These are phyloP conservation scores for Dusona sp. DNA, from an alignment of 2,888 invertebrate species.

Conservation along the genomic window DNA sequence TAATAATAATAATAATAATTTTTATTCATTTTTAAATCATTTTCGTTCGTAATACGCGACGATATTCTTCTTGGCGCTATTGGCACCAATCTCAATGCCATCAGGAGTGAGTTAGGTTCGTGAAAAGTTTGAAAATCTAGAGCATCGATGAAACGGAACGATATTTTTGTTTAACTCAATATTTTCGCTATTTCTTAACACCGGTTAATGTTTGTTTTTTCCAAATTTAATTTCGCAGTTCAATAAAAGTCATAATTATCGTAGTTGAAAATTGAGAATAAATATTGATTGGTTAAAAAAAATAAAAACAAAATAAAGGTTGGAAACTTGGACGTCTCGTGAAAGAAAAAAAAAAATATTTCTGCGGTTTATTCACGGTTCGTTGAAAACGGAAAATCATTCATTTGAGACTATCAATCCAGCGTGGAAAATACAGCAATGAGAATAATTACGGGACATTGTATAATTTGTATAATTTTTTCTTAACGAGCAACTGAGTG, in stretches of 20 bases:
- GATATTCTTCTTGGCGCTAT: neutral
- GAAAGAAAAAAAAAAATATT: no score
- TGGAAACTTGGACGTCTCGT: no score
- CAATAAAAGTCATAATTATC: neutral
- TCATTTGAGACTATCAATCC: neutral
- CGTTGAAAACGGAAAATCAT: neutral
- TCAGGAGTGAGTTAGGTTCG: neutral
- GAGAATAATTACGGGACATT: neutral
- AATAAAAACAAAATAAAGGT: no score
- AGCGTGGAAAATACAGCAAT: neutral
- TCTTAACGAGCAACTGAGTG: neutral
- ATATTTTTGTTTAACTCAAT: no score
- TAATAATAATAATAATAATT: conserved; percentile 10
- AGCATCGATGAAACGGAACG: neutral
- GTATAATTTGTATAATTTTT: neutral
- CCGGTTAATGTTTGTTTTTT: no score
- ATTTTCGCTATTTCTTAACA: no score
- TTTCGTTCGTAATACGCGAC: conserved; percentile 6
- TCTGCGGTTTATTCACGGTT: neutral
- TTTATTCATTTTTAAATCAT: conserved; percentile 40
- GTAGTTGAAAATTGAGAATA: neutral
- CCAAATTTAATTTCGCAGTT: no score
- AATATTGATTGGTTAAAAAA: neutral
- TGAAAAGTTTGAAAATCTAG: neutral
- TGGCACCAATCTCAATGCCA: neutral